A percentile compares a stretch with the other conserved stretches of the same genome.
phyloP scores from a whole-genome alignment of 1,140 invertebrate genomes.

The Stegodyphus dumicola region DNA sequence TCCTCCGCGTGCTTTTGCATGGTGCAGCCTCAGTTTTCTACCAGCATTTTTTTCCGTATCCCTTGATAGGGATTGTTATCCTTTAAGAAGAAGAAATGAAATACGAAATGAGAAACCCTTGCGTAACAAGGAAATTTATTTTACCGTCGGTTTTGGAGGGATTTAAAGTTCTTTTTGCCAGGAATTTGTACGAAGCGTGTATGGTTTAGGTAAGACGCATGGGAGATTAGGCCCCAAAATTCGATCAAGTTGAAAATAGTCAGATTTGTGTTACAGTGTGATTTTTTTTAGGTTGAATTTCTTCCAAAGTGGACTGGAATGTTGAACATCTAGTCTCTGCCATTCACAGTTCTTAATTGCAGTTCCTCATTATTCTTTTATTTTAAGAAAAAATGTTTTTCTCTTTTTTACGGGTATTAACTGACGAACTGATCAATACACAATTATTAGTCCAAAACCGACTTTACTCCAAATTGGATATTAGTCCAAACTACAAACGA shows the following conservation, averaged over 20 bases:
- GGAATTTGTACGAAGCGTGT: conserved; percentile 40
- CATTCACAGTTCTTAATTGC: too few species aligned
- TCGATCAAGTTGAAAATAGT: conserved; percentile 33
- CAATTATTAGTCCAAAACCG: too few species aligned
- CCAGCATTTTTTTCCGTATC: conserved; percentile 11
- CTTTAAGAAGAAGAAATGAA: conserved; percentile 57
- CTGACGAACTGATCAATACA: too few species aligned
- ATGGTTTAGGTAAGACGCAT: conserved; percentile 4
- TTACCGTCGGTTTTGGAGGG: conserved; percentile 21
- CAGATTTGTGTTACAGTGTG: conserved; percentile 7
- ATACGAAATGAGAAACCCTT: conserved; percentile 49
- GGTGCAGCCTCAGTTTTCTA: not conserved
- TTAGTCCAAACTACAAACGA: too few species aligned
- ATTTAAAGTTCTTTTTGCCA: conserved; percentile 7
- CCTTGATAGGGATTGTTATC: conserved; percentile 59
- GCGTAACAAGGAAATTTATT: conserved; percentile 60
- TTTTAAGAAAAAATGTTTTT: too few species aligned
- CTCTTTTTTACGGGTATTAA: too few species aligned
- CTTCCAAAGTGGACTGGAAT: too few species aligned
- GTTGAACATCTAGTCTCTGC: too few species aligned
- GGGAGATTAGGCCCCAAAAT: conserved; percentile 4
- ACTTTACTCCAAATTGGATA: too few species aligned
- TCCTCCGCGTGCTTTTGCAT: not conserved
- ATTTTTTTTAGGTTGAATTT: too few species aligned
- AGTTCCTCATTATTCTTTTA: too few species aligned